phyloP scores from a whole-genome alignment of 2,113 vertebrate genomes.

The Silurus meridionalis region DNA sequence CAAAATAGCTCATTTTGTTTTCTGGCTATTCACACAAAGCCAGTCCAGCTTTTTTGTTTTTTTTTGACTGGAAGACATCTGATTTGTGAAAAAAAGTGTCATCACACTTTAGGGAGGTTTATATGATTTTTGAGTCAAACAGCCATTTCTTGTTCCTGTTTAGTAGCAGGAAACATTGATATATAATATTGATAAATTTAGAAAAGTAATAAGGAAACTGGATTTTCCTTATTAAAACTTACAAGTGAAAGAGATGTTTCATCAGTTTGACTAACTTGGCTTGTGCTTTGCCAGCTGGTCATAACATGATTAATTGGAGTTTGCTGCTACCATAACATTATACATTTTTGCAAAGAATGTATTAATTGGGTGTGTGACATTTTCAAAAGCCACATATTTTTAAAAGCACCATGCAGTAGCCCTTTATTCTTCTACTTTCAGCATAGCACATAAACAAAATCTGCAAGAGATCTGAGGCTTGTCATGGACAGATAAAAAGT shows the following conservation, averaged over 20 bases:
- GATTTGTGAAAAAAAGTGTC: too few relatives aligned
- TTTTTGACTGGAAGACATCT: background rate
- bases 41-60: background rate
- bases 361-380: too few relatives aligned
- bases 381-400: background rate
- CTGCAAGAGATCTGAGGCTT: background rate
- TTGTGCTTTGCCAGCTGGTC: background rate
- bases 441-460: constrained; percentile 13
- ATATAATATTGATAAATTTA: background rate
- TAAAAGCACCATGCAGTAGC: constrained; percentile 6
- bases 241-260: background rate
- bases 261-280: background rate
- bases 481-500: background rate
- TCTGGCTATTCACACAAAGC: background rate
- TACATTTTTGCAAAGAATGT: too few relatives aligned
- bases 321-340: too few relatives aligned
- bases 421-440: background rate
- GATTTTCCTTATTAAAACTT: background rate
- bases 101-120: too few relatives aligned
- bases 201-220: background rate
- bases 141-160: too few relatives aligned
- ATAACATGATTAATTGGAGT: background rate
- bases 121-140: too few relatives aligned
- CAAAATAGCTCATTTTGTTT: background rate
- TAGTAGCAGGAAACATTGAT: too few relatives aligned